Evolutionary conservation across 2,797 vertebrate genomes (phyloP).

Genomic region (Serranus cabrilla): DNA sequence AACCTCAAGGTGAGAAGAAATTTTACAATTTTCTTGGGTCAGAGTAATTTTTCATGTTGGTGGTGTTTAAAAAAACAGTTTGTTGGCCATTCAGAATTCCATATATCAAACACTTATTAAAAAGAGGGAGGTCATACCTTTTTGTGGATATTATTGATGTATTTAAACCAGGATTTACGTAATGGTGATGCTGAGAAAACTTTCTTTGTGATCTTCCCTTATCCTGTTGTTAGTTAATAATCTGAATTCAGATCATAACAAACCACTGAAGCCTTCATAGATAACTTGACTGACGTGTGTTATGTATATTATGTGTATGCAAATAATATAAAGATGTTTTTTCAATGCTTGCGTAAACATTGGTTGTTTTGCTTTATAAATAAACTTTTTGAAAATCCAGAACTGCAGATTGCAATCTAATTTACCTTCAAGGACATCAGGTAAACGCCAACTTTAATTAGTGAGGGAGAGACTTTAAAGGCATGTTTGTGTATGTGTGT

Average conservation of each 20-base stretch:
- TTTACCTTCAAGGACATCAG: constrained; percentile 55
- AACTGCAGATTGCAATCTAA: constrained; percentile 30
- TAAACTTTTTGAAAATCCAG: constrained; percentile 29
- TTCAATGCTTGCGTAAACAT: not conserved
- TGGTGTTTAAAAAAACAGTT: no score
- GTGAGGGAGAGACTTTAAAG: constrained; percentile 12
- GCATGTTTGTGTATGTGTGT: constrained; percentile 19
- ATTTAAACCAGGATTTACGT: not conserved
- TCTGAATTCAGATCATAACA: not conserved
- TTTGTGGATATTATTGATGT: no score
- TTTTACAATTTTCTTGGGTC: no score
- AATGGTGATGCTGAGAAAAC: not conserved
- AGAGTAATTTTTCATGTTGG: no score
- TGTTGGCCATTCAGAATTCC: no score
- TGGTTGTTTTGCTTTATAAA: not conserved
- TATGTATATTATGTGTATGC: not conserved
- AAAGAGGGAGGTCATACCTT: no score
- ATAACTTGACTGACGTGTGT: not conserved
- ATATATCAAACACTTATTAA: no score
- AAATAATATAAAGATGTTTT: not conserved
- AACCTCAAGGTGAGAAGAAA: no score
- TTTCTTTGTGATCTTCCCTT: not conserved
- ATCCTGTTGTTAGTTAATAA: not conserved
- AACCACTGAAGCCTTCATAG: not conserved
- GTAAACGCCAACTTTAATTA: constrained; percentile 66